Evolutionary conservation across 2,888 invertebrate genomes (phyloP).

Genomic region (Ptycholaimellus sp.): DNA sequence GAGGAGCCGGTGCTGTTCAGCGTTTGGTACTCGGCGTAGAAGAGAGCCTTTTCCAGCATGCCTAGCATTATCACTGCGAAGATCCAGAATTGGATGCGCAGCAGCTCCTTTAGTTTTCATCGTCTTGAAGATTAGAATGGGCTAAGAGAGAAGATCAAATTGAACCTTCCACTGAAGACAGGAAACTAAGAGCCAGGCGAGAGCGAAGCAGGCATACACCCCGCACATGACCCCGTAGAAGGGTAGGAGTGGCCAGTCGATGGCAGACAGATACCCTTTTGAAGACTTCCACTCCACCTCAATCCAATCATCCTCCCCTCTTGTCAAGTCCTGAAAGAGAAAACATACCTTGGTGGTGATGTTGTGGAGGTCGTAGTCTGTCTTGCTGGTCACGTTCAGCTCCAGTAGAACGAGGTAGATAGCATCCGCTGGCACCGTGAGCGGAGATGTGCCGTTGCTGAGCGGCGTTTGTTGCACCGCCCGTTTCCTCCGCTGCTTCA

Average conservation of each 20-base stretch:
- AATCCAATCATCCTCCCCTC: too few species aligned
- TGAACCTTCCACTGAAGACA: constrained; percentile 70
- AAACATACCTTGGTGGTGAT: too few species aligned
- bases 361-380: not conserved
- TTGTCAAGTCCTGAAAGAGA: too few species aligned
- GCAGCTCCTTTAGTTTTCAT: too few species aligned
- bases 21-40: constrained; percentile 61
- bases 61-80: constrained; percentile 32
- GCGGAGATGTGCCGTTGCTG: constrained; percentile 5
- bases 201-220: constrained; percentile 54
- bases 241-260: constrained; percentile 64
- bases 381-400: not conserved
- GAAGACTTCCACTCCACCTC: constrained; percentile 30
- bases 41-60: constrained; percentile 47
- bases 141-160: too few species aligned
- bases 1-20: constrained; percentile 42
- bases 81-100: constrained; percentile 84
- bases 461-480: too few species aligned
- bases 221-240: constrained; percentile 74
- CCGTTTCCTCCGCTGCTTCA: too few species aligned
- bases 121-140: too few species aligned
- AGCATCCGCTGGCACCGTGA: constrained; percentile 11
- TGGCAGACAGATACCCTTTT: constrained; percentile 60
- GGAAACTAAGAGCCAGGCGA: constrained; percentile 56
- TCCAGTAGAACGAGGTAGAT: constrained; percentile 2